Base-by-base conservation (phyloP, 2,797 vertebrate species). In the Triplophysa yarkandensis region DNA sequence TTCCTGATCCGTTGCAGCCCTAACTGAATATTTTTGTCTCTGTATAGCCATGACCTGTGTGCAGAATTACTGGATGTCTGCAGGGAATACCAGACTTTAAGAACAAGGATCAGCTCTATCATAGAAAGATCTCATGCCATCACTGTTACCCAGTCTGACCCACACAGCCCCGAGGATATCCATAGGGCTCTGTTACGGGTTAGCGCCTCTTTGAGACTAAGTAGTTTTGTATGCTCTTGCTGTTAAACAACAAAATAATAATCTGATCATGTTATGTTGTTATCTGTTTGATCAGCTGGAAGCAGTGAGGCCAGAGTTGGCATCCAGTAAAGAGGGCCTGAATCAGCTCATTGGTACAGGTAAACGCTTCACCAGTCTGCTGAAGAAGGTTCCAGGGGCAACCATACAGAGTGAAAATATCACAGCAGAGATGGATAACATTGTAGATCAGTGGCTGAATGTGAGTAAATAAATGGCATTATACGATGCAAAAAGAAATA, bases 371-470 rank as follows among this genome's bases (percentile, higher is more conserved):
- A 84, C 95, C 81, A 90, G 89, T 25, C 93, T 95, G 79, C 65
- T 98, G 86, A 95, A 92, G 77, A 94, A 90, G 75, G 83, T 95
- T 65, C 92, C 90, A 8, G 91, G 89, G 48, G 89, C 90, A 0
- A 90, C 95, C 44, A 74, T 85, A 0, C 43, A 62, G 52, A 80
- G 55, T 11, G 79, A 79, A 61, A 70, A 80, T 0, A 84, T 98
- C 76, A 94, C 93, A 85, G 87, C 76, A 65, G 95, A 97, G 74
- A 92, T 93, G 90, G 92, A 97, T 77, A 82, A 66, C 48, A 87
- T 87, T 0, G 88, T 96, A 88, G 93, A 97, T 86, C 93, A 92
- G 83, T 99, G 98, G 98, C 89, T 98, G 48, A 92, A 94, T 86
- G 98, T 98, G 76, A 27, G 27, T 74, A 67, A 71, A 44, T n/a